These are phyloP conservation scores for Andrena trimmerana DNA, from an alignment of 2,888 invertebrate species.

Conservation along the genomic window DNA sequence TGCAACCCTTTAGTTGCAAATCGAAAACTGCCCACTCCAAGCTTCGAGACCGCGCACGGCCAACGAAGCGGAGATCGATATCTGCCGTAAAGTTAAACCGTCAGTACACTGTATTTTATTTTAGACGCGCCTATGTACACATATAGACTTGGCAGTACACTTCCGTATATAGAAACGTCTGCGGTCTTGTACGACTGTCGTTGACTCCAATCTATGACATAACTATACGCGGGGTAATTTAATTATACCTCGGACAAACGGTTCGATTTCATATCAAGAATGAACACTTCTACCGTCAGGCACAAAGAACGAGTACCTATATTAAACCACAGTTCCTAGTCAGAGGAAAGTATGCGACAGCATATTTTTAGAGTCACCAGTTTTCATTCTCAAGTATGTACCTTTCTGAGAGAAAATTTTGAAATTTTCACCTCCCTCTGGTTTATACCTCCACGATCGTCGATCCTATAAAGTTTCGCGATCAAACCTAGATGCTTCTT, in stretches of 20 bases:
- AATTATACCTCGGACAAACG: not conserved
- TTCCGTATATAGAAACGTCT: slow-evolving; percentile 52
- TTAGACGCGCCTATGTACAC: slow-evolving; percentile 38
- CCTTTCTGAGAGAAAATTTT: not conserved
- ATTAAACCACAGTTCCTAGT: not conserved
- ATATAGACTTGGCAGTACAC: slow-evolving; percentile 49
- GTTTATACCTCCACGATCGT: not conserved
- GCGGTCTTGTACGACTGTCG: slow-evolving; percentile 18
- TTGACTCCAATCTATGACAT: slow-evolving; percentile 1
- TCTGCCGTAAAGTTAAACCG: slow-evolving; percentile 43
- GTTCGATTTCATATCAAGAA: not conserved
- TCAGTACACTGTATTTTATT: slow-evolving; percentile 48
- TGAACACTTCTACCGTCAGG: not conserved
- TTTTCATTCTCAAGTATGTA: not conserved
- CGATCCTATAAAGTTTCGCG: not conserved
- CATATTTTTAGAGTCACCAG: not conserved
- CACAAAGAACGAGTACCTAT: not conserved
- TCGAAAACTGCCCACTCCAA: slow-evolving; percentile 18
- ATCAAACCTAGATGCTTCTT: not conserved
- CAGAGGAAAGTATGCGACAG: not conserved
- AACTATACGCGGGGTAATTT: slow-evolving; percentile 1
- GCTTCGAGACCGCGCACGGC: slow-evolving; percentile 6
- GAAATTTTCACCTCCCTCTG: not conserved
- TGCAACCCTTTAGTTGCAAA: slow-evolving; percentile 13
- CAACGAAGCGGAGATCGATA: slow-evolving; percentile 59